phyloP scores from a whole-genome alignment of 2,888 invertebrate species.

The Sympetrum striolatum region DNA sequence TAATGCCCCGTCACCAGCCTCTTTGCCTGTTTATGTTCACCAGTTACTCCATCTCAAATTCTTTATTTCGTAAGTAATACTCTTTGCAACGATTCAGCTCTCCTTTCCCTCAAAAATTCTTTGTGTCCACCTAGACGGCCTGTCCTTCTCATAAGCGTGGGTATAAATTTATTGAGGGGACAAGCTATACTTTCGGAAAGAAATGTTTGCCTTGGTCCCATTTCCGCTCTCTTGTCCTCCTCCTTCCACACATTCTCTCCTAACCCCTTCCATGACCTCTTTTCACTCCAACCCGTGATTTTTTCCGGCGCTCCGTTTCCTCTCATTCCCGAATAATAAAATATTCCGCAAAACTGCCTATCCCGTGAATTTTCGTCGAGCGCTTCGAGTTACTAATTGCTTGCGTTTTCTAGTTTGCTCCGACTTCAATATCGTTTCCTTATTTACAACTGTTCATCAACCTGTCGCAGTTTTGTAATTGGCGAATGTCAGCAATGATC shows the following conservation, averaged over 20 bases:
- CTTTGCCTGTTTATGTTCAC: background rate
- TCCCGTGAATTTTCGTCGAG: too few species aligned
- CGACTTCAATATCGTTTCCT: too few species aligned
- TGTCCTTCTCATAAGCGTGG: background rate
- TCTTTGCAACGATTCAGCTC: background rate
- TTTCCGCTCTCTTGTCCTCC: background rate
- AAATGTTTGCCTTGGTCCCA: background rate
- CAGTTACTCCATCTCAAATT: background rate
- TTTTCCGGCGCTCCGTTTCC: background rate
- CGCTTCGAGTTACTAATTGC: too few species aligned
- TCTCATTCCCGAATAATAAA: background rate
- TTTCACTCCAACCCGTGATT: background rate
- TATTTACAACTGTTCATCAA: too few species aligned
- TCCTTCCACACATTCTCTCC: background rate
- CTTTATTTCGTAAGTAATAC: background rate
- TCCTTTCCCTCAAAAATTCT: background rate
- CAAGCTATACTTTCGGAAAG: background rate
- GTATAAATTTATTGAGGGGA: background rate
- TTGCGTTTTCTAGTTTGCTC: too few species aligned
- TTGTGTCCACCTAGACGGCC: too few species aligned
- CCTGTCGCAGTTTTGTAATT: too few species aligned
- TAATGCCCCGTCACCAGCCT: background rate
- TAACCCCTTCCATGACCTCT: background rate
- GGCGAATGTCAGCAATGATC: too few species aligned
- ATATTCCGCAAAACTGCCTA: too few species aligned